These are phyloP conservation scores for Molossus alvarezi DNA, from an alignment of 2,797 vertebrate genomes.

Conservation along the genomic window DNA sequence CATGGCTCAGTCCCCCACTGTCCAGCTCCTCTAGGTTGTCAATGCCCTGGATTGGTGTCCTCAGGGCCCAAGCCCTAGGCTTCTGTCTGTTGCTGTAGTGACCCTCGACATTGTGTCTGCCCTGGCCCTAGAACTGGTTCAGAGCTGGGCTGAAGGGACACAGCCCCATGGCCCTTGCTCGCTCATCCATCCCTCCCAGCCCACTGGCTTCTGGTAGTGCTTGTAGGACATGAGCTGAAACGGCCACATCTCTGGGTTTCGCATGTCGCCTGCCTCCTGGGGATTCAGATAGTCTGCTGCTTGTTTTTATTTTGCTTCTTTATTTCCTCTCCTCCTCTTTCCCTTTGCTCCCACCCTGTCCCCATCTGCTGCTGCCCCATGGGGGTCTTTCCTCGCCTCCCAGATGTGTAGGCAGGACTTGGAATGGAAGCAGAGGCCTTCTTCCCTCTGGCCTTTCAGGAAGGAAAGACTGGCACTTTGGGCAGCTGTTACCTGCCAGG, in stretches of 20 bases:
- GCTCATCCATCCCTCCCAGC: neutral
- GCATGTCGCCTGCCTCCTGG: constrained; percentile 48
- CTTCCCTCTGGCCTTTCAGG: neutral
- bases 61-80: neutral
- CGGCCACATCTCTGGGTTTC: neutral
- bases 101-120: neutral
- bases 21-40: neutral
- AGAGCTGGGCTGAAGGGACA: constrained; percentile 20
- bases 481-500: neutral
- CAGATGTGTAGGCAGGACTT: constrained; percentile 32
- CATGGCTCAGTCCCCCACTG: neutral
- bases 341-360: constrained; percentile 40
- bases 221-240: neutral
- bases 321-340: constrained; percentile 65
- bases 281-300: constrained; percentile 38
- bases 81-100: constrained; percentile 6
- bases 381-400: constrained; percentile 16
- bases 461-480: neutral
- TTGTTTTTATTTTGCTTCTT: constrained; percentile 68
- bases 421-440: neutral
- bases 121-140: neutral
- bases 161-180: neutral
- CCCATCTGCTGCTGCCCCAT: constrained; percentile 39
- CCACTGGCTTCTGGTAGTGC: neutral
- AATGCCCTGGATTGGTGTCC: neutral